These are phyloP conservation scores for Cinara cedri DNA, from an alignment of 2,888 invertebrate genomes.

Conservation along the genomic window DNA sequence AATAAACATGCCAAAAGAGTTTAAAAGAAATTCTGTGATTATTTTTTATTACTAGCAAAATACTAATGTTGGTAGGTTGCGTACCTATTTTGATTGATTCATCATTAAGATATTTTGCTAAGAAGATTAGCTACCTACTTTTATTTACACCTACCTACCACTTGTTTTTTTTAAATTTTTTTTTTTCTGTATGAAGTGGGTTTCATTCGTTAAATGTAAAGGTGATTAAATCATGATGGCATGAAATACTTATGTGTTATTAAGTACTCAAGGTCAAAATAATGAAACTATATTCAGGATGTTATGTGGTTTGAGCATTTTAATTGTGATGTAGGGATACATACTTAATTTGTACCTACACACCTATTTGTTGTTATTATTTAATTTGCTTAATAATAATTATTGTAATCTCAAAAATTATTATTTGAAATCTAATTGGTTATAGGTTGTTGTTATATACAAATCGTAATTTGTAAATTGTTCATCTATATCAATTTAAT, in stretches of 20 bases:
- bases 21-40: too few species aligned
- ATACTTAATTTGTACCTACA: background rate
- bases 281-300: constrained; percentile 29
- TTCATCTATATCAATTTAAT: background rate
- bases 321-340: background rate
- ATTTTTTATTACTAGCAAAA: too few species aligned
- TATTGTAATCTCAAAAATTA: background rate
- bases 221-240: background rate
- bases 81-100: too few species aligned
- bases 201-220: constrained; percentile 5
- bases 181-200: background rate
- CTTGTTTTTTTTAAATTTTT: background rate
- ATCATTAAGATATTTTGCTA: too few species aligned
- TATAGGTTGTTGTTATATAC: background rate
- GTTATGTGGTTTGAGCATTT: background rate
- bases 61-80: too few species aligned
- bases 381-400: background rate
- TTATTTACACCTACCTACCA: too few species aligned
- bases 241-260: background rate
- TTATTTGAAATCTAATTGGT: background rate
- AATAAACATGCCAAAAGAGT: too few species aligned
- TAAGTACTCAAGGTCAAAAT: constrained; percentile 36
- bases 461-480: background rate
- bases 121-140: too few species aligned
- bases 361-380: background rate